Evolutionary conservation across 2,888 invertebrate species (phyloP).

Genomic region (Trachelus stipa): DNA sequence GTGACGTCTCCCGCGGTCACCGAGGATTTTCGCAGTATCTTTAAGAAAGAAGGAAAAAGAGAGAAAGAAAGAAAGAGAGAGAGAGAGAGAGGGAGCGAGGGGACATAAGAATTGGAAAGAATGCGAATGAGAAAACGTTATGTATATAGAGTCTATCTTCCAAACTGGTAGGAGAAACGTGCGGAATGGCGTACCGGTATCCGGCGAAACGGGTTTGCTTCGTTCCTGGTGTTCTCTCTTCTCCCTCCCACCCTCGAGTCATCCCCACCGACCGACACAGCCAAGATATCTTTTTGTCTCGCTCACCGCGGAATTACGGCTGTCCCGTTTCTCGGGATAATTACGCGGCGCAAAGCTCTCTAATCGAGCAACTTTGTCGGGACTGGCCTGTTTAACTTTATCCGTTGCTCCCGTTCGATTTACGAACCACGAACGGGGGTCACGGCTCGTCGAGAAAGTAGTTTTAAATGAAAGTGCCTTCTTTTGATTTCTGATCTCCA

Average conservation of each 20-base stretch:
- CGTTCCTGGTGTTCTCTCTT: neutral
- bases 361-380: constrained; percentile 32
- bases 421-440: constrained; percentile 1
- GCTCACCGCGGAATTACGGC: constrained; percentile 18
- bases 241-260: neutral
- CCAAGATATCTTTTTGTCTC: neutral
- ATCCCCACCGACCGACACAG: neutral
- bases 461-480: neutral
- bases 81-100: neutral
- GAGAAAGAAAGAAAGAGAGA: neutral
- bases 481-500: neutral
- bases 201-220: constrained; percentile 29
- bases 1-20: constrained; percentile 12
- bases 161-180: neutral
- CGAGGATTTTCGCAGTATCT: constrained; percentile 11
- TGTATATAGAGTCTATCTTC: neutral
- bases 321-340: constrained; percentile 33
- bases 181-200: constrained; percentile 16
- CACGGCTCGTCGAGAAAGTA: constrained; percentile 1
- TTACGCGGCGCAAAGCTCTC: constrained; percentile 30
- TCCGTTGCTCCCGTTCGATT: constrained; percentile 4
- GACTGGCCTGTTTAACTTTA: constrained; percentile 9
- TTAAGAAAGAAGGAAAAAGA: neutral
- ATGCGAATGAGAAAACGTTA: neutral
- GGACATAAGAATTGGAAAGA: neutral